Base-by-base conservation (phyloP, 2,113 vertebrate genomes). In the Catharus minimus region DNA sequence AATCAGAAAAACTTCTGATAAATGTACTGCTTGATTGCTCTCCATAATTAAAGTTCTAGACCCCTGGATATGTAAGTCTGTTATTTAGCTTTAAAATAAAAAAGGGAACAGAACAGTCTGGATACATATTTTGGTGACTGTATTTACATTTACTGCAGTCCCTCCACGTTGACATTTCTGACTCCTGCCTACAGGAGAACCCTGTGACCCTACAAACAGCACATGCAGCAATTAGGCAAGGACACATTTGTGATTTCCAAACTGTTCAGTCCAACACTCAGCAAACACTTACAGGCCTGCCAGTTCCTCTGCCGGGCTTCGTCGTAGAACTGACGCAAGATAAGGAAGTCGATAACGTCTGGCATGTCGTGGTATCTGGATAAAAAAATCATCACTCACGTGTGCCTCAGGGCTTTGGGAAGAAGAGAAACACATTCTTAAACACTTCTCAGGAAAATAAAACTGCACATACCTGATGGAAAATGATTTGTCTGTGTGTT, bases 361-460 rank as follows among this genome's bases (percentile, higher is more conserved):
- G 99, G 98, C 99, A 99, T 99, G 95, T 99, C 99, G 6, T 99
- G 99, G 67, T 99, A 99, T 61, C 99, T 99, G 95, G 20, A 81
- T 44, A 22, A 49, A 86, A 91, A 85, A 73, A 11, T 26, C 38
- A 22, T 20, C 56, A 64, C 72, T 50, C 53, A 56, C 5, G 0
- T 15, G 30, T 65, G 58, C 38, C 66, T 49, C 49, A 38, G 11
- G 24, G 27, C 33, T 78, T 78, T 11, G 47, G 62, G 36, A 69
- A 65, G 24, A 58, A 43, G 26, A 82, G 9, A 46, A 64, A 12
- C 0, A 2, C 16, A 10, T 19, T 61, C 69, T 39, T 15, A 10
- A 81, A 44, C 27, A 26, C 11, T 64, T 43, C 22, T 39, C 38
- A 69, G 52, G n/a, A 30, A 47, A 81, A 18, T 13, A 43, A 64